Base-by-base conservation (phyloP, 2,797 vertebrate genomes). In the Agapornis canus region DNA sequence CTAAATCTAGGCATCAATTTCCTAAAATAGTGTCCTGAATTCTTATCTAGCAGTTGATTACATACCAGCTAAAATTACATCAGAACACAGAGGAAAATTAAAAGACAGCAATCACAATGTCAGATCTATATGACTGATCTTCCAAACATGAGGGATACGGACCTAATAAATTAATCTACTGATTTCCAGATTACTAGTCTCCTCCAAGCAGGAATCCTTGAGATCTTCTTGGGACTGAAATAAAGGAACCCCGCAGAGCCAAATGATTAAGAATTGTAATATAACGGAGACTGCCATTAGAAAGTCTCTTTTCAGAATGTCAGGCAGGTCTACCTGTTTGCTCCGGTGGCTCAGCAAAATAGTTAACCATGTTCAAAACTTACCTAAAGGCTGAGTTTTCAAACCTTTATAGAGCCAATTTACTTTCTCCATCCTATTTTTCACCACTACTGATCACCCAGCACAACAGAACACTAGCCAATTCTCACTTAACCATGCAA, bases 31-130 rank as follows among this genome's bases (percentile, higher is more conserved):
- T 42, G 57, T 49, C 69, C 79, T 78, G 69, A 91, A 91, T 97
- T 90, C 69, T 92, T 93, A 92, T 93, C 93, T 81, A 71, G 81
- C 82, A 78, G 72, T 78, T 91, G 65, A 95, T 86, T 72, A 83
- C 54, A 78, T n/a, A 83, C 20, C 27, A 86, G 72, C 59, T 90
- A 91, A 95, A 93, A 93, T 89, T 82, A 91, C 11, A 4, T 5
- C 59, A 61, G 66, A 87, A 89, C 76, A 82, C 59, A 77, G 42
- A 82, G 31, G 79, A 83, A 89, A 95, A 93, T 92, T 59, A 83
- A 83, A 90, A 95, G 75, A 60, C 47, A 71, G 43, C 49, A 81
- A 94, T 89, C 86, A 83, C 47, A 91, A 78, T 27, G 61, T 63
- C 69, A 94, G 69, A 92, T 83, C 76, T 94, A 7, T 70, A 57